These are phyloP conservation scores for Ceryle rudis DNA, from an alignment of 2,797 vertebrate genomes.

Conservation along the genomic window DNA sequence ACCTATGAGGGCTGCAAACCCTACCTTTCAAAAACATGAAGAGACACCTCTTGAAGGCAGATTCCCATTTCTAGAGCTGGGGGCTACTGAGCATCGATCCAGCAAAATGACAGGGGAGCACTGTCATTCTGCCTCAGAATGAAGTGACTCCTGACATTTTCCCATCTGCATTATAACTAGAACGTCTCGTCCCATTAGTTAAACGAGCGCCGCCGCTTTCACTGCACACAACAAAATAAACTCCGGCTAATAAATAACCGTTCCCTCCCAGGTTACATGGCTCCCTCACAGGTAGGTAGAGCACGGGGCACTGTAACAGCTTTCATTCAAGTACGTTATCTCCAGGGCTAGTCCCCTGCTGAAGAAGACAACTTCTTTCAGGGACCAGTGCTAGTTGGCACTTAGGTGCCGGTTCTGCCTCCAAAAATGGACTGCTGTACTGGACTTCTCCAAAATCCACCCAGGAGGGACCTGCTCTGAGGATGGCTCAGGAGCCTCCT, in stretches of 20 bases:
- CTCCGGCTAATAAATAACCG: background rate
- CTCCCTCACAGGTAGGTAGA: background rate
- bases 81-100: background rate
- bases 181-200: background rate
- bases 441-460: background rate
- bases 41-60: background rate
- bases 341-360: background rate
- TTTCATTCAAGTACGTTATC: background rate
- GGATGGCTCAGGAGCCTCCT: background rate
- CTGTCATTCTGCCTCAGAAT: background rate
- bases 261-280: background rate
- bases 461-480: background rate
- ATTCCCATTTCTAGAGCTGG: background rate
- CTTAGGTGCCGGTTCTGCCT: background rate
- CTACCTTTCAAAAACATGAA: accelerated
- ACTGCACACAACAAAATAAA: background rate
- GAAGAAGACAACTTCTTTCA: background rate
- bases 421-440: background rate
- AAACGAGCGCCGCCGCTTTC: background rate
- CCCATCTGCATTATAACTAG: background rate
- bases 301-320: background rate
- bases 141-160: background rate
- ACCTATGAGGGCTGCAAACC: background rate
- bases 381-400: background rate
- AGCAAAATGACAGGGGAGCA: background rate